Base-by-base conservation (phyloP, 2,888 invertebrate species). In the Tortrix viridana region DNA sequence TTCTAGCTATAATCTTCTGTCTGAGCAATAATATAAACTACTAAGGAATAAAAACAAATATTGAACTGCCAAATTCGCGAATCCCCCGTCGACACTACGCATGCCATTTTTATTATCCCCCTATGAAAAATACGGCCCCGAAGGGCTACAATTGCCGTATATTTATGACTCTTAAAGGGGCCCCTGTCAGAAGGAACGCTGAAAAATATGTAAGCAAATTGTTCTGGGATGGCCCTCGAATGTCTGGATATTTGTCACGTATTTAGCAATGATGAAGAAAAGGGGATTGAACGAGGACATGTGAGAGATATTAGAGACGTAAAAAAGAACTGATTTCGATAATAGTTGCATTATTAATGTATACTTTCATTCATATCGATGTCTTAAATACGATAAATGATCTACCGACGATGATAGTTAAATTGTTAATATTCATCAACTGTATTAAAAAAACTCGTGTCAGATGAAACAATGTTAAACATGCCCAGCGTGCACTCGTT, bases 41-140 rank as follows among this genome's bases (percentile, higher is more conserved):
- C 32, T n/a, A 7, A n/a, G 16, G n/a, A 20, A 47, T 59, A 44
- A 44, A 49, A 50, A 32, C 26, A 50, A 32, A 18, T 18, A 23
- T 49, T 19, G 38, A 43, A 59, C 50, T 43, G 50, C 32, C 18
- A 19, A 19, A 14, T 26, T 16, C 26, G 18, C 26, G 26, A 38
- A 18, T 63, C 62, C 57, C 62, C 26, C 14, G 57, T 18, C 52
- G 57, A 18, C 52, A 46, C 23, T 57, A 50, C 38, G 50, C 52
- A 63, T 47, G 32, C 41, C 57, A 53, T 63, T 57, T 62, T 57
- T 63, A 63, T 52, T 52, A 47, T 47, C 57, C 41, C 41, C 46
- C 57, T 0, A 57, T 63, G 62, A 52, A 53, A 63, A 57, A 53
- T 63, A 57, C 47, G 56, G 49, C 52, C 52, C 41, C 41, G 44